Evolutionary conservation across 2,888 invertebrate species (phyloP).

Genomic region (Acleris cristana): DNA sequence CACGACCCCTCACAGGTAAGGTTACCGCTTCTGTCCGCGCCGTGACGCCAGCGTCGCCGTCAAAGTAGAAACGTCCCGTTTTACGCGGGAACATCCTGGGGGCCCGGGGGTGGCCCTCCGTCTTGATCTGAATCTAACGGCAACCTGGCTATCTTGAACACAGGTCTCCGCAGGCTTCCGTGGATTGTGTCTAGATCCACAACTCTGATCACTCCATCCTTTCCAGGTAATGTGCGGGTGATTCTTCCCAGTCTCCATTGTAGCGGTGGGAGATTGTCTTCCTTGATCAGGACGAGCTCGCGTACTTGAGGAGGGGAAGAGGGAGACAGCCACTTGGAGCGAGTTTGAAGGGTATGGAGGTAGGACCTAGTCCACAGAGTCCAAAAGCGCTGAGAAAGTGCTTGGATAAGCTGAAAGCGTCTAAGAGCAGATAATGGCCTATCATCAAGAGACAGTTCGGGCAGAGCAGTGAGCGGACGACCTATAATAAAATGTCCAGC

Average conservation of each 20-base stretch:
- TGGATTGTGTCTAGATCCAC: background rate
- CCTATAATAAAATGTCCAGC: background rate
- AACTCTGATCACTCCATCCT: constrained; percentile 7
- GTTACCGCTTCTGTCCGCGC: too few relatives aligned
- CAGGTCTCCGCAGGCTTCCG: background rate
- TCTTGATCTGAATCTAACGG: background rate
- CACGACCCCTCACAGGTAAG: too few relatives aligned
- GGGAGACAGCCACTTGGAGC: constrained; percentile 5
- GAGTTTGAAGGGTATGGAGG: constrained; percentile 8
- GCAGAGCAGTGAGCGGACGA: background rate
- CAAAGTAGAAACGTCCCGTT: too few relatives aligned
- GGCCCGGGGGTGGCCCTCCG: background rate
- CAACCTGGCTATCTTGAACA: background rate
- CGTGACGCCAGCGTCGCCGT: too few relatives aligned
- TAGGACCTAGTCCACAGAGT: background rate
- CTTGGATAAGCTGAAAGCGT: constrained; percentile 4
- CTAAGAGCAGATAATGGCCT: background rate
- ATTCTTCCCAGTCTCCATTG: background rate
- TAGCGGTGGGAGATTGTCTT: background rate
- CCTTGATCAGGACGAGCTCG: constrained; percentile 5
- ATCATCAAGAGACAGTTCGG: background rate
- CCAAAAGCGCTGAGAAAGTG: constrained; percentile 3
- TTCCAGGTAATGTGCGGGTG: constrained; percentile 3
- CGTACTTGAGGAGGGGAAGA: constrained; percentile 2
- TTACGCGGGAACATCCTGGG: background rate